Percentiles rank a stretch among this genome's conserved stretches.
These are phyloP conservation scores for Drepana arcuata DNA, from an alignment of 1,140 invertebrate genomes.

Conservation along the genomic window DNA sequence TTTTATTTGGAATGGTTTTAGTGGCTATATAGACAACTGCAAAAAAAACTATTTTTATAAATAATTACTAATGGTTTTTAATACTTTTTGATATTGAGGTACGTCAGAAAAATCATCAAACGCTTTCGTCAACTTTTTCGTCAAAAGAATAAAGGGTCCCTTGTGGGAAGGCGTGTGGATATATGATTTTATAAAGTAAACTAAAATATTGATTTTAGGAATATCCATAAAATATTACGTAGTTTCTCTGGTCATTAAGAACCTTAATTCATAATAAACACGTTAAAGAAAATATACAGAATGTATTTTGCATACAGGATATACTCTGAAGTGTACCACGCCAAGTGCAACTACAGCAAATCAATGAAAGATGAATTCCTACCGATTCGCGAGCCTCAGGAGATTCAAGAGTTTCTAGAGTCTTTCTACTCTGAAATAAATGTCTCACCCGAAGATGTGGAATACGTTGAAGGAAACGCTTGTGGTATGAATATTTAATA, in stretches of 20 bases:
- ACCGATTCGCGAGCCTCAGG: slow-evolving; percentile 50
- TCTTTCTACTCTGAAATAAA: slow-evolving; percentile 75
- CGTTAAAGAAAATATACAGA: not conserved
- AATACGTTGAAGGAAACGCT: slow-evolving; percentile 83
- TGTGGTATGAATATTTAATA: too few species aligned
- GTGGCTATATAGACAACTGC: too few species aligned
- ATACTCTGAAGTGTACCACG: slow-evolving; percentile 77
- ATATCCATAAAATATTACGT: not conserved
- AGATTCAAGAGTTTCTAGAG: slow-evolving; percentile 73
- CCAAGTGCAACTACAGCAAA: slow-evolving; percentile 58
- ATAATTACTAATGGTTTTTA: too few species aligned
- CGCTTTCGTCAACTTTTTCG: too few species aligned
- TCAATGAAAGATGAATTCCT: slow-evolving; percentile 2
- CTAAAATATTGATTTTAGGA: not conserved
- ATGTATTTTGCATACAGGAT: slow-evolving; percentile 54
- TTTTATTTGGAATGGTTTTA: too few species aligned
- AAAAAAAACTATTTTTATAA: too few species aligned
- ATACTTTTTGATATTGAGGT: too few species aligned
- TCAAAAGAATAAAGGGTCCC: too few species aligned
- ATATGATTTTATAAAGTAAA: too few species aligned
- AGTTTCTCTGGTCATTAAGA: not conserved
- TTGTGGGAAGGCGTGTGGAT: too few species aligned
- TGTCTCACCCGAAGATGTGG: slow-evolving; percentile 74
- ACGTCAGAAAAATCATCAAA: too few species aligned
- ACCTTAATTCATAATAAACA: not conserved